Evolutionary conservation across 2,113 vertebrate genomes (phyloP).

Genomic region (Cheilinus undulatus): DNA sequence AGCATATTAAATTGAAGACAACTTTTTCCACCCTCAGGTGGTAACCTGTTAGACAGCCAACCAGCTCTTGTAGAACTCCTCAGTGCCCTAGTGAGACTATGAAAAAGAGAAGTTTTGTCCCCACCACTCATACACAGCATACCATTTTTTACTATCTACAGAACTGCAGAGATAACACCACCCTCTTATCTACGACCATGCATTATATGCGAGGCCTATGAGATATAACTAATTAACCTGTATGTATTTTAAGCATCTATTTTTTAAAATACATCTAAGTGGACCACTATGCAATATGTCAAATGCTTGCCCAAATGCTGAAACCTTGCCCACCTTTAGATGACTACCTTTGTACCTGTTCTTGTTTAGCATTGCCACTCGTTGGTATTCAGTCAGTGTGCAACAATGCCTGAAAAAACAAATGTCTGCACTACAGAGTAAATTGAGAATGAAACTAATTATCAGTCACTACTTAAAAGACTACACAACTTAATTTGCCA

Average conservation of each 20-base stretch:
- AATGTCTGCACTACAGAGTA: not conserved
- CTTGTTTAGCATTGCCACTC: slow-evolving; percentile 26
- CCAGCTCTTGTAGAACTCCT: not conserved
- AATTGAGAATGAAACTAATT: not conserved
- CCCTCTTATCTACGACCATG: slow-evolving; percentile 13
- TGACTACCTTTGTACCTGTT: too few species aligned
- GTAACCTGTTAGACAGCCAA: slow-evolving; percentile 46
- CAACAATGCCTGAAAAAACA: not conserved
- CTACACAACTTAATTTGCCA: not conserved
- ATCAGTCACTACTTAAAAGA: not conserved
- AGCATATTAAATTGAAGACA: slow-evolving; percentile 33
- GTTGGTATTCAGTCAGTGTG: too few species aligned
- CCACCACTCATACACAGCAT: not conserved
- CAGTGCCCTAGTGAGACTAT: not conserved
- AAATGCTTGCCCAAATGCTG: too few species aligned
- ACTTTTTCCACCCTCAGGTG: slow-evolving; percentile 3
- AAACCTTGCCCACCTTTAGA: too few species aligned
- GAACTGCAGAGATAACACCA: not conserved
- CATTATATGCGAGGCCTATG: not conserved
- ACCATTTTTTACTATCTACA: not conserved
- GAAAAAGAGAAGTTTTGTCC: not conserved
- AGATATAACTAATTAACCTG: not conserved
- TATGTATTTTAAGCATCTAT: slow-evolving; percentile 20
- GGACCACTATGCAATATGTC: too few species aligned
- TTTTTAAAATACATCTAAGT: slow-evolving; percentile 4